Conservation (phyloP, 2,113 vertebrate species). For the Pithys albifrons region DNA sequence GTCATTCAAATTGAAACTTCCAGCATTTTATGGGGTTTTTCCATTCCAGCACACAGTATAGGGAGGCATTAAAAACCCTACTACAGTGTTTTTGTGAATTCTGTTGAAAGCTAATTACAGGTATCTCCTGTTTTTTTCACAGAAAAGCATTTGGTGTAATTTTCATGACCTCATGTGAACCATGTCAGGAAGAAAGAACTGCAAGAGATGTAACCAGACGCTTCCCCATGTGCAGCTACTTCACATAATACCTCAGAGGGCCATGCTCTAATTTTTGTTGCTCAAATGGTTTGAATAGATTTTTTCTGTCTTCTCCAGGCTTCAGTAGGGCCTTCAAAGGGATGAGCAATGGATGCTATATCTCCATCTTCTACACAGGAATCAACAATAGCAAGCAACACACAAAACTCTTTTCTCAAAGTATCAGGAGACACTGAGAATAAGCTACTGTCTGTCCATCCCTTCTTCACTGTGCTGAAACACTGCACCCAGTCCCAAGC, state of each 20-base stretch:
- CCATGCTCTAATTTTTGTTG: not conserved
- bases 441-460: not conserved
- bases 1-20: not conserved
- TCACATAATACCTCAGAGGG: not conserved
- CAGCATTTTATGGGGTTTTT: accelerated
- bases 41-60: not conserved
- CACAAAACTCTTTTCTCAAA: not conserved
- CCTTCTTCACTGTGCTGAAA: not conserved
- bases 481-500: not conserved
- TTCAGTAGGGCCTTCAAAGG: not conserved
- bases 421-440: not conserved
- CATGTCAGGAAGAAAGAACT: not conserved
- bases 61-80: not conserved
- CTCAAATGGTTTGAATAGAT: not conserved
- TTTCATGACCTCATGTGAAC: not conserved
- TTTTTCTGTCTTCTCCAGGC: not conserved
- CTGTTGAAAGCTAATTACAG: not conserved
- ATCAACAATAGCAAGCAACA: not conserved
- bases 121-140: not conserved
- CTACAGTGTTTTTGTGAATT: not conserved
- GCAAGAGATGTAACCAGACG: not conserved
- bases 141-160: not conserved
- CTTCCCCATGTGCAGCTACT: accelerated
- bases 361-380: not conserved
- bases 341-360: not conserved